Evolutionary conservation across 92 coral and sea anemone species (phyloP).

Genomic region (Nematostella vectensis): DNA sequence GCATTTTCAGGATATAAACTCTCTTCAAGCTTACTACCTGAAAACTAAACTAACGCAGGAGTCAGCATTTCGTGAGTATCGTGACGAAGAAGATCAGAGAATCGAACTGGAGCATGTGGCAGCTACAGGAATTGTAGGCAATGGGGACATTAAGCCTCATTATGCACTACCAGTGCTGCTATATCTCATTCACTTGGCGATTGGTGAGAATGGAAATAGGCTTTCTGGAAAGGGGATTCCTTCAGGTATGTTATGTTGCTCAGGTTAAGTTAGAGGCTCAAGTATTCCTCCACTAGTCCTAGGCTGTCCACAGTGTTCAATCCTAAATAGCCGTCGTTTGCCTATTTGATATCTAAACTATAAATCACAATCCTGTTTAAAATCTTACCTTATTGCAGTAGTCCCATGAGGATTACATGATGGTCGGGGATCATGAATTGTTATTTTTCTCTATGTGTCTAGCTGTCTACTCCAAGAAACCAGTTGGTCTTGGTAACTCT

Average conservation of each 20-base stretch:
- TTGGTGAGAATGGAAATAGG: slow-evolving; percentile 94
- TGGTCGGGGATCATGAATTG: too few species aligned
- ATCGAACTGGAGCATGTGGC: slow-evolving; percentile 24
- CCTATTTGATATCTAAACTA: too few species aligned
- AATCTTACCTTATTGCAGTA: too few species aligned
- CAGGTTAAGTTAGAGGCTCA: too few species aligned
- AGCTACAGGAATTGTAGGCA: slow-evolving; percentile 76
- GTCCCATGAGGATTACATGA: too few species aligned
- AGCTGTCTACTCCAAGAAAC: slow-evolving; percentile 76
- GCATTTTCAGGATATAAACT: slow-evolving; percentile 79
- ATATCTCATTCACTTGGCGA: slow-evolving; percentile 83
- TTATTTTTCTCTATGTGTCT: too few species aligned
- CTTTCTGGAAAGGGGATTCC: slow-evolving; percentile 83
- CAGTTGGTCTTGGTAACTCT: slow-evolving; percentile 73
- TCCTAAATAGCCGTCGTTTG: too few species aligned
- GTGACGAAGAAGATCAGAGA: slow-evolving; percentile 1
- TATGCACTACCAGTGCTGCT: slow-evolving; percentile 75
- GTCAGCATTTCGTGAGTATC: slow-evolving; percentile 13
- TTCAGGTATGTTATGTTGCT: slow-evolving; percentile 49
- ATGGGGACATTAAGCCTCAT: slow-evolving; percentile 46
- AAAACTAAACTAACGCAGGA: slow-evolving; percentile 59
- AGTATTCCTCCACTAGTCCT: neutral
- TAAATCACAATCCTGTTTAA: too few species aligned
- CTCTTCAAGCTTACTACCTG: slow-evolving; percentile 78
- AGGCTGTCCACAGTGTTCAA: neutral